Percentiles rank a stretch among this genome's conserved stretches.
These are phyloP conservation scores for Gallinago nigripennis DNA, from an alignment of 2,797 vertebrate genomes.

Conservation along the genomic window DNA sequence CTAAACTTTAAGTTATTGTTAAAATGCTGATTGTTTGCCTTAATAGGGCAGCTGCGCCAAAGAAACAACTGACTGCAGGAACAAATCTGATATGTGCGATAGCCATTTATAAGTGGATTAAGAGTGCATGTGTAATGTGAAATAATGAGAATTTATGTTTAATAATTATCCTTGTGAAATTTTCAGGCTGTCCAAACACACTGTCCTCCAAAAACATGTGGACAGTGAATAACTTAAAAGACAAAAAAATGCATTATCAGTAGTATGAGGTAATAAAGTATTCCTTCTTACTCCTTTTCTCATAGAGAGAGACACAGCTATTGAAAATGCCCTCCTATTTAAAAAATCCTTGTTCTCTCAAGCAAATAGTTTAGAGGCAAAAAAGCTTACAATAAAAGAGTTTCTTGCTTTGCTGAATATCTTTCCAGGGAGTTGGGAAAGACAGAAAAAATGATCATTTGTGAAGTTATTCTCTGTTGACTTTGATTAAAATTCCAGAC, in stretches of 20 bases:
- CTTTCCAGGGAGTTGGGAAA: background rate
- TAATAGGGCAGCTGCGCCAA: background rate
- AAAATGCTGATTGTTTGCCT: background rate
- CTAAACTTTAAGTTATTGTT: background rate
- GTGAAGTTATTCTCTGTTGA: background rate
- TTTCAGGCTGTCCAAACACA: background rate
- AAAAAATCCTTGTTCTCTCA: background rate
- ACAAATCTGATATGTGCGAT: background rate
- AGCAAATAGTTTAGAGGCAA: background rate
- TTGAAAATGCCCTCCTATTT: background rate
- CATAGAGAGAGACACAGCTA: background rate
- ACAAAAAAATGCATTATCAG: background rate
- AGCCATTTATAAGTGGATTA: background rate
- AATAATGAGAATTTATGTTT: background rate
- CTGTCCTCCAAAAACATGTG: background rate
- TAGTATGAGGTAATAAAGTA: background rate
- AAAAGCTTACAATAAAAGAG: background rate
- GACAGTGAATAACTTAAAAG: background rate
- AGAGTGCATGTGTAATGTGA: background rate
- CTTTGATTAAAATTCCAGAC: background rate
- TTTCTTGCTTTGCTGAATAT: background rate
- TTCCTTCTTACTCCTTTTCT: background rate
- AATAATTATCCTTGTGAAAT: background rate
- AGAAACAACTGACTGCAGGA: background rate
- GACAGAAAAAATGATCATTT: background rate